A percentile compares a stretch with the other conserved stretches of the same genome.
Evolutionary conservation across 2,113 vertebrate species (phyloP).

Genomic region (Jacana jacana): DNA sequence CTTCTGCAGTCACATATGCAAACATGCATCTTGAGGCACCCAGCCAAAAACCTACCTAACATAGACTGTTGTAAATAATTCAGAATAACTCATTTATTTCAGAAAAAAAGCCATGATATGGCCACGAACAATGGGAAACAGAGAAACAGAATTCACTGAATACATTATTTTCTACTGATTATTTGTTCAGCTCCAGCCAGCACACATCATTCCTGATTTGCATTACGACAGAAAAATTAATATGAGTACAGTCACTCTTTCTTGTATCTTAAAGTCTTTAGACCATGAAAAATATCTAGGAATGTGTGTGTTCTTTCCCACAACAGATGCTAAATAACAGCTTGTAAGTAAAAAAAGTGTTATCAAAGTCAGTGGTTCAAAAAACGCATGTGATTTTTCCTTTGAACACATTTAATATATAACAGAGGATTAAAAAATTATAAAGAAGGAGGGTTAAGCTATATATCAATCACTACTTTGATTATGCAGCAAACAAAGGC

Average conservation of each 20-base stretch:
- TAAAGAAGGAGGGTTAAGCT: conserved; percentile 13
- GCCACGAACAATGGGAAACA: neutral
- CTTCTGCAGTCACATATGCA: neutral
- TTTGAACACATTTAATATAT: conserved; percentile 43
- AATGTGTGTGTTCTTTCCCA: conserved; percentile 61
- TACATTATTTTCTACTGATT: conserved; percentile 34
- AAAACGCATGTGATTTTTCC: conserved; percentile 15
- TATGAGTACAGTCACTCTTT: conserved; percentile 31
- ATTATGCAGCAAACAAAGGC: conserved; percentile 25
- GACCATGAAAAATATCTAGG: conserved; percentile 49
- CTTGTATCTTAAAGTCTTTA: conserved; percentile 40
- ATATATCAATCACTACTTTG: conserved; percentile 44
- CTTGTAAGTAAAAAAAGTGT: conserved; percentile 57
- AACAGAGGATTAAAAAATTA: conserved; percentile 44
- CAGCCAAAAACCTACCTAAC: neutral
- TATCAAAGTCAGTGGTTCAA: conserved; percentile 68
- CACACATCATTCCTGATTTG: conserved; percentile 53
- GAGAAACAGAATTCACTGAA: conserved; percentile 12
- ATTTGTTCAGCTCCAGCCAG: conserved; percentile 43
- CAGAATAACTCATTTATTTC: neutral
- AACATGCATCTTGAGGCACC: neutral
- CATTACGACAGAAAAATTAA: conserved; percentile 45
- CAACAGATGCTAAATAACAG: conserved; percentile 71
- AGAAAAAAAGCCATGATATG: neutral
- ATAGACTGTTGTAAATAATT: conserved; percentile 4